phyloP scores from a whole-genome alignment of 2,888 invertebrate genomes.

The Eupithecia inturbata region DNA sequence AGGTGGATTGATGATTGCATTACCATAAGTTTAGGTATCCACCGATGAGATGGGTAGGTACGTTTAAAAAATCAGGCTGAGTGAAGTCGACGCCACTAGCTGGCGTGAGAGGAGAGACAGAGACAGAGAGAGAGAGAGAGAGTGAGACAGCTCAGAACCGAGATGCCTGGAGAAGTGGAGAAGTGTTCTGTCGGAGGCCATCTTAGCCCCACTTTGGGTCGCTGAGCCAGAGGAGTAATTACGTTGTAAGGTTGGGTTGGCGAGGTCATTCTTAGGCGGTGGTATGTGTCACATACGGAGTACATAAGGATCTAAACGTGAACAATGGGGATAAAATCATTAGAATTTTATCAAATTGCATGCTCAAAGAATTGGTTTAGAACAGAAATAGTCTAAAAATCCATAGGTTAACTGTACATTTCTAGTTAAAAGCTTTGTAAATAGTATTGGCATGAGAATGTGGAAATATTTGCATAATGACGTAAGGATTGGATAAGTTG shows the following conservation, averaged over 20 bases:
- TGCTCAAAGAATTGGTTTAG: neutral
- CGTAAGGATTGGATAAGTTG: slow-evolving; percentile 20
- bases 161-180: neutral
- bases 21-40: neutral
- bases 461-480: slow-evolving; percentile 15
- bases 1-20: neutral
- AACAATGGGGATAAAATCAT: neutral
- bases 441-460: slow-evolving; percentile 4
- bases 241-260: neutral
- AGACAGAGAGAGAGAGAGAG: no score
- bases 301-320: neutral
- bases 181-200: neutral
- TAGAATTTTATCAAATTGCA: neutral
- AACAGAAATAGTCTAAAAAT: neutral
- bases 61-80: neutral
- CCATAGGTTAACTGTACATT: neutral
- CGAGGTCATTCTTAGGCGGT: neutral
- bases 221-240: neutral
- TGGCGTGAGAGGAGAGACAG: no score
- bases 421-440: slow-evolving; percentile 17
- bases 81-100: neutral
- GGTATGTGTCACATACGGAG: neutral
- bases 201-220: neutral
- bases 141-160: neutral
- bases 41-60: neutral